These are phyloP conservation scores for Plagiodera versicolora DNA, from an alignment of 2,888 invertebrate genomes.

Conservation along the genomic window DNA sequence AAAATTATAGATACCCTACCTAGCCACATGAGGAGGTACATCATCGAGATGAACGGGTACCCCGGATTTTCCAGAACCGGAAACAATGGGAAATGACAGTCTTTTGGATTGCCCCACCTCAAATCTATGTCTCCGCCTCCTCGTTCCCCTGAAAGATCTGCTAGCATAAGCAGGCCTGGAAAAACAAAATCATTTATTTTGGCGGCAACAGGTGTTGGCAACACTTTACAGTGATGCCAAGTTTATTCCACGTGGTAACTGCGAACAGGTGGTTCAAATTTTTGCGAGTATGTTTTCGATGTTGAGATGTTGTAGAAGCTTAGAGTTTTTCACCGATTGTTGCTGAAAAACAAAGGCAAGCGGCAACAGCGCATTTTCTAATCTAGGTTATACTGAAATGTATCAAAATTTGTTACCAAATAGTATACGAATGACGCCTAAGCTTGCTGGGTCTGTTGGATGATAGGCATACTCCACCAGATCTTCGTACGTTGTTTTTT, in stretches of 20 bases:
- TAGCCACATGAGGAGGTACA: conserved; percentile 77
- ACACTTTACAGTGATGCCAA: too few relatives aligned
- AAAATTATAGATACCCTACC: conserved; percentile 58
- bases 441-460: conserved; percentile 73
- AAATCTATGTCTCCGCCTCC: conserved; percentile 74
- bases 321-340: not conserved
- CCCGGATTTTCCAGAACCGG: conserved; percentile 65
- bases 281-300: too few relatives aligned
- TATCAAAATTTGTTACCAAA: conserved; percentile 81
- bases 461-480: conserved; percentile 62
- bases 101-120: conserved; percentile 75
- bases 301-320: too few relatives aligned
- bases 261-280: too few relatives aligned
- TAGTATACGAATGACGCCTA: conserved; percentile 76
- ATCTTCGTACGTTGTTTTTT: conserved; percentile 52
- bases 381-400: too few relatives aligned
- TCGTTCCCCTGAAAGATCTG: conserved; percentile 84
- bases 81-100: conserved; percentile 87
- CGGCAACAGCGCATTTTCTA: not conserved
- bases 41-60: conserved; percentile 75
- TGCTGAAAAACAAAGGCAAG: not conserved
- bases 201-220: too few relatives aligned
- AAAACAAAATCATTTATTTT: too few relatives aligned
- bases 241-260: too few relatives aligned
- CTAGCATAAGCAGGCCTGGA: conserved; percentile 77